Conservation (phyloP, 2,888 invertebrate genomes). For the Endotricha flammealis region DNA sequence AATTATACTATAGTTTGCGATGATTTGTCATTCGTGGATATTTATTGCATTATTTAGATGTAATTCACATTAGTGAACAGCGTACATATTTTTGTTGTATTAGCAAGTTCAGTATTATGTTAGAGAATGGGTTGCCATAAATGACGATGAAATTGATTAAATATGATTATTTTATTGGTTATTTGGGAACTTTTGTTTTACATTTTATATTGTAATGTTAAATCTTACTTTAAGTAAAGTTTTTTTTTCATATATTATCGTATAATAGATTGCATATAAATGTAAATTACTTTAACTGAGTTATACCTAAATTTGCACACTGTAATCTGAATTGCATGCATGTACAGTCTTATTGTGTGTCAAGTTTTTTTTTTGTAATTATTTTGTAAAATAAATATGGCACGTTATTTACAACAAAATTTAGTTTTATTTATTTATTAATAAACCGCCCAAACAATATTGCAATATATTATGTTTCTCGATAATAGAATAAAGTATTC, state of each 20-base stretch:
- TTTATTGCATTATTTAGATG: constrained; percentile 25
- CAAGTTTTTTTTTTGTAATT: constrained; percentile 73
- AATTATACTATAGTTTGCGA: constrained; percentile 14
- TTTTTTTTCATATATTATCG: constrained; percentile 40
- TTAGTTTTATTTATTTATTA: constrained; percentile 33
- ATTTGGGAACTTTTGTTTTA: constrained; percentile 51
- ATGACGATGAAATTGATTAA: constrained; percentile 64
- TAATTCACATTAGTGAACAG: constrained; percentile 37
- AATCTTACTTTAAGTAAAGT: constrained; percentile 52
- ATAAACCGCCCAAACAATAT: too few species aligned
- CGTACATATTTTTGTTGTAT: constrained; percentile 73
- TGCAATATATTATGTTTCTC: too few species aligned
- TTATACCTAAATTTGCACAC: constrained; percentile 46
- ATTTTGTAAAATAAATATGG: constrained; percentile 78
- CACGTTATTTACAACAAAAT: constrained; percentile 73
- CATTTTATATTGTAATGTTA: constrained; percentile 47
- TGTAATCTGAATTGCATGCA: constrained; percentile 66
- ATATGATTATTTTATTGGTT: constrained; percentile 48
- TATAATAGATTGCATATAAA: constrained; percentile 40
- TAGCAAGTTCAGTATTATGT: constrained; percentile 75
- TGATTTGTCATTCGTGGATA: constrained; percentile 36
- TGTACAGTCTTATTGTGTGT: constrained; percentile 75
- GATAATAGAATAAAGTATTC: too few species aligned
- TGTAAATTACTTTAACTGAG: constrained; percentile 61
- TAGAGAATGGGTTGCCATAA: constrained; percentile 67